Evolutionary conservation across 53 echinoderm and acorn worm genomes (phyloP), one percentile per base, ranked within the genome.

Genomic region (Holothuria leucospilota): DNA sequence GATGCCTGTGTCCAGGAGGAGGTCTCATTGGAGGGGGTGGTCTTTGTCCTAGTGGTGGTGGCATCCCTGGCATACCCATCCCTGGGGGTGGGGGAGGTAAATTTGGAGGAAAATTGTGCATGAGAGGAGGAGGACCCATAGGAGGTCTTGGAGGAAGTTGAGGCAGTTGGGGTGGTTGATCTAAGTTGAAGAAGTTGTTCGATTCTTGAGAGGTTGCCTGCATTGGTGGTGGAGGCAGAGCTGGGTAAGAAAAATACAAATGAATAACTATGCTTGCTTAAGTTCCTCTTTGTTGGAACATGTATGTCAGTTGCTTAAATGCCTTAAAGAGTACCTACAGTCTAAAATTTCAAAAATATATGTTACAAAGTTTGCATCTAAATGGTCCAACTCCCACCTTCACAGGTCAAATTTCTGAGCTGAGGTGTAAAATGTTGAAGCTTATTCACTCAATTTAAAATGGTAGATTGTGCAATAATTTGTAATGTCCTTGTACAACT

Each of bases 171-270:
- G 61, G 81, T 78, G 56, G 91, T 83, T 41, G 92, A 39, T 89
- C 88, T 16, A 94, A 82, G 66, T 94, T 94, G 90, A 94, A 94
- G 92, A 91, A 94, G 80, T 94, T 92, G 63, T 52, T 88, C 18
- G 68, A 40, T 58, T 53, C 88, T 20, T 63, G 63, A 23, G 78
- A 20, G 28, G n/a, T 59, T n/a, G 20, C 62, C 49, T 49, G 41
- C 39, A 72, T 18, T 4, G 72, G 87, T 85, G n/a, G 96, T 93
- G 98, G 98, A 29, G 98, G 98, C 46, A 97, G 66, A 42, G 95
- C 98, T 97, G 89, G 6, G 69, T 74, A 24, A 41, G 66, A 84
- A 29, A 72, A 87, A 34, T 69, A 61, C 65, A 68, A 63, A 46
- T 7, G 11, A 46, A 46, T 46, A 4, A 46, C 6, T 46, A 2